Conservation (phyloP, 2,113 vertebrate species). For the Centropus unirufus region DNA sequence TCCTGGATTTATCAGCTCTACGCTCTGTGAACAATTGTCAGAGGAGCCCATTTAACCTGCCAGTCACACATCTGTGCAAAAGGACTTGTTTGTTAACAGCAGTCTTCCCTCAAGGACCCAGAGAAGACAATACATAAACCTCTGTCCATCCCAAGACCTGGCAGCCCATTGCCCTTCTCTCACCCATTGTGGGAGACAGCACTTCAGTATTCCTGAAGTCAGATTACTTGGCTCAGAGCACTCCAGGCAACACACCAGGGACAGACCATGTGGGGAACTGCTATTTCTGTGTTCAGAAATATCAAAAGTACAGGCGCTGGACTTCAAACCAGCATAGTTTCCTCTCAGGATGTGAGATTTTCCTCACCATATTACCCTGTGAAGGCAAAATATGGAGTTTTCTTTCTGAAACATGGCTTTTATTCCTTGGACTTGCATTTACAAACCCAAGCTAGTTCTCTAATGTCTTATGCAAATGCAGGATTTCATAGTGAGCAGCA, state of each 20-base stretch:
- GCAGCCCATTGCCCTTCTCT: neutral
- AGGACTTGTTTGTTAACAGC: neutral
- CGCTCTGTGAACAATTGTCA: neutral
- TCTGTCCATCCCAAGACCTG: neutral
- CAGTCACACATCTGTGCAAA: neutral
- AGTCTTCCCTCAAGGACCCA: neutral
- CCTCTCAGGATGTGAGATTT: neutral
- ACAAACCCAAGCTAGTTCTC: neutral
- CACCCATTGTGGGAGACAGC: neutral
- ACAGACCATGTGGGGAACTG: neutral
- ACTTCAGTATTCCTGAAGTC: neutral
- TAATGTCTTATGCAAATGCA: neutral
- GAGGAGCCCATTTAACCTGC: neutral
- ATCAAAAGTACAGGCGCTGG: neutral
- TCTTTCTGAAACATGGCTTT: neutral
- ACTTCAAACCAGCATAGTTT: neutral
- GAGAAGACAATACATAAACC: neutral
- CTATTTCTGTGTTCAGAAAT: neutral
- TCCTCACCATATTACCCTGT: neutral
- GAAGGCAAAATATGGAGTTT: neutral
- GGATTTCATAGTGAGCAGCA: neutral
- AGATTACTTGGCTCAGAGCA: neutral
- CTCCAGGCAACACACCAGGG: rapidly evolving
- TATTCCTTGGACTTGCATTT: neutral
- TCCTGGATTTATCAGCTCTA: neutral